Base-by-base conservation (phyloP, 2,797 vertebrate genomes). In the Phoxinus dragarum region DNA sequence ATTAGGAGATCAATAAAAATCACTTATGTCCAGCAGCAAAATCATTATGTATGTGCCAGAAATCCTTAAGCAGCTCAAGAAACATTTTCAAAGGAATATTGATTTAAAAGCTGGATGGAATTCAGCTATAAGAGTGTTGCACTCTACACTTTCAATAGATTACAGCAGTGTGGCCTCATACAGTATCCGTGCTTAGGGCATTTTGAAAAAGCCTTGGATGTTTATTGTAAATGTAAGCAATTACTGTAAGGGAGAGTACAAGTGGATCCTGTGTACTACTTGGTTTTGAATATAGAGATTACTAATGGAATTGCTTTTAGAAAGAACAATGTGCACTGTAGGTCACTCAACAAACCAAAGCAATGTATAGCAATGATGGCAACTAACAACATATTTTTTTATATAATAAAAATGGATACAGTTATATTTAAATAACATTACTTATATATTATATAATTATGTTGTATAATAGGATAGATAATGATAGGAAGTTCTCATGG, bases 1-100 rank as follows among this genome's bases (percentile, higher is more conserved):
- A 92, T 93, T 93, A 91, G 88, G 61, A 92, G 92, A 94, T 94
- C 94, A 93, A 93, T 93, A 91, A 92, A 91, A 94, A 91, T 93
- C 93, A 92, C 92, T 94, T 91, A 91, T 89, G 75, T 87, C 68
- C 84, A 81, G 83, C 54, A 84, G 83, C 40, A 44, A 52, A 79
- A 67, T 81, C 72, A 78, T 81, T 83, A 74, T 75, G 67, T 72
- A 81, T 84, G 86, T 89, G 84, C 80, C 84, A 77, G 84, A 64
- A 38, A 74, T 88, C 81, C 84, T 86, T 72, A 86, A 89, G 78
- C 54, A 79, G 82, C 64, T 56, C 23, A 74, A 47, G 34, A 47
- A 72, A 84, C 47, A 85, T 76, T 68, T 78, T 80, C 81, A 84
- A 84, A 88, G 40, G 44, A 68, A 82, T 59, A 82, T 84, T 81